Evolutionary conservation across 2,113 vertebrate genomes (phyloP), one percentile per base, ranked within the genome.

Genomic region (Salvator merianae): DNA sequence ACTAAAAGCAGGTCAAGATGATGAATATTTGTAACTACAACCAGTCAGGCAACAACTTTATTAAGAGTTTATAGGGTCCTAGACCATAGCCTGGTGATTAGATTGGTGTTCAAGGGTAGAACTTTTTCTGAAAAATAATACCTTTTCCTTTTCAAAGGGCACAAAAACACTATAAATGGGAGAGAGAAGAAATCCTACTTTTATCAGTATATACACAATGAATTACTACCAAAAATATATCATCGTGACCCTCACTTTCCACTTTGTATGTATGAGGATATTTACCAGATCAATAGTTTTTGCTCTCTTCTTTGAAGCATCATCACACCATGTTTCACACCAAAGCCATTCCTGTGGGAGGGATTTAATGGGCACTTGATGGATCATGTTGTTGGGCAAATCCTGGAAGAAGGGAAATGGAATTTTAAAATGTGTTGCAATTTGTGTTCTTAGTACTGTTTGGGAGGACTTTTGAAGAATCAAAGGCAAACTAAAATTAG

Each of bases 311-410:
- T 99, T 99, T 5, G 98, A 96, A 79, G 95, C 63, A 47, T 99
- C 96, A 16, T 99, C 98, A 89, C 99, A 99, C 99, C 99, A 99
- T 0, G 99, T 99, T 93, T 99, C 99, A 87, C 99, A 99, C 99
- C 99, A 99, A 88, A 99, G 96, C 98, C 99, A 99, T 91, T 99
- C 98, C 94, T 99, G 99, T 1, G 99, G 99, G 13, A 99, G 96
- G 2, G 99, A 99, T 89, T 99, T 99, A 87, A 99, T 99, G 72
- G 98, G 98, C 62, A 99, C 98, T 91, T 99, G 99, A 92, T 99
- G 99, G 93, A 99, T 99, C 99, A 99, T 99, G 95, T 99, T 99
- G 95, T 99, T 99, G 50, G 99, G 98, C 88, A 99, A 95, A 95
- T 99, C 99, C 99, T 99, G 76, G 92, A 80, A 34, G 84, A 89